Percentiles rank a stretch among this genome's conserved stretches.
Evolutionary conservation across 30 jellyfish, hydroid and myxozoan species (phyloP).

Genomic region (Turritopsis dohrnii): DNA sequence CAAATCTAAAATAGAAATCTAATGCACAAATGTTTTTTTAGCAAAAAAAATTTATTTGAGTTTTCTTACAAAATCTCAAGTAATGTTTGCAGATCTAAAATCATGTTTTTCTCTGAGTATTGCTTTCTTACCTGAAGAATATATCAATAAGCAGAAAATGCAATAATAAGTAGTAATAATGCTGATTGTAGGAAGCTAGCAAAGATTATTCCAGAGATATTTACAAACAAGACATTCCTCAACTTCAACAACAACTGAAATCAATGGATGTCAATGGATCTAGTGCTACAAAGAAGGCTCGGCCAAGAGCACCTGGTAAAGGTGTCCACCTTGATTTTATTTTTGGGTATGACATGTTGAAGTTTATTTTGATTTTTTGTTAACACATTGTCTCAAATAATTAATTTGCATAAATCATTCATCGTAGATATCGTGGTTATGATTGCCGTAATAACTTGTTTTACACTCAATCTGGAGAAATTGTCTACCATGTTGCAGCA

Average conservation of each 20-base stretch:
- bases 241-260: constrained; percentile 57
- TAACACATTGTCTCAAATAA: background rate
- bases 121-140: too few species aligned
- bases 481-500: constrained; percentile 90
- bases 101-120: too few species aligned
- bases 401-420: too few species aligned
- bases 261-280: constrained; percentile 29
- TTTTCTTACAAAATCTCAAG: background rate
- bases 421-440: constrained; percentile 82
- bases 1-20: too few species aligned
- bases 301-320: constrained; percentile 75
- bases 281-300: constrained; percentile 52
- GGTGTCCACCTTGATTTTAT: constrained; percentile 66
- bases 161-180: background rate
- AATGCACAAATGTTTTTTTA: too few species aligned
- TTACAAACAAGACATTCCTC: constrained; percentile 84
- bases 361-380: background rate
- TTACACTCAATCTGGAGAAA: constrained; percentile 88
- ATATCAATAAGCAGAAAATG: background rate
- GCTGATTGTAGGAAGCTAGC: constrained; percentile 50
- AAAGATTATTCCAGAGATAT: constrained; percentile 59
- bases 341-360: constrained; percentile 51
- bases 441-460: constrained; percentile 90
- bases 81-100: too few species aligned
- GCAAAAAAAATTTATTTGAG: too few species aligned